Base-by-base conservation (phyloP, 2,797 vertebrate genomes). In the Tangara arthus region DNA sequence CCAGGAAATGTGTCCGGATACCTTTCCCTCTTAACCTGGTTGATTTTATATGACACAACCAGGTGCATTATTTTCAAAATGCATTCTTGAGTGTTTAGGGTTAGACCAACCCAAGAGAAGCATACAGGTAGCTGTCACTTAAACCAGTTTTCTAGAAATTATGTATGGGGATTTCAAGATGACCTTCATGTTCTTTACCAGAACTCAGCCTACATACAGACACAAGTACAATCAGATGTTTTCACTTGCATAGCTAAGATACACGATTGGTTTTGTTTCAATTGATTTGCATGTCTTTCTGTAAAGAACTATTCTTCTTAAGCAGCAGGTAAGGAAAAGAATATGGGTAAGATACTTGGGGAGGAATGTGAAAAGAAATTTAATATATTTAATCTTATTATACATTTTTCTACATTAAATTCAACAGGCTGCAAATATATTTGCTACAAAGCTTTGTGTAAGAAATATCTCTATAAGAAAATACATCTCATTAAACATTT, bases 321-420 rank as follows among this genome's bases (percentile, higher is more conserved):
- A 95, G 46, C 52, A 96, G 94, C 89, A 96, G 70, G 79, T 85
- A 95, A 79, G 46, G 76, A 91, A 95, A 75, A 78, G 71, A 94
- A 88, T 66, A 61, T 87, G 32, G 68, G 76, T 96, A 94, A 71
- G 87, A 92, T 82, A 92, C 80, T 20, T 88, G 47, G 30, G 35
- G 37, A 93, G 42, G 64, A 93, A 96, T 34, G 59, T 61, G 72
- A 93, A 93, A 93, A 89, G 73, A 94, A 82, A 91, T 97, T 98
- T 98, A 97, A 98, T 98, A 98, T 97, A 98, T 97, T 98, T 98
- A 94, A 98, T 98, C 98, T 98, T 98, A 97, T 97, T 96, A 97
- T 98, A 98, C 96, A 98, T 97, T 98, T 97, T 96, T 97, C 98
- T 98, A 98, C 98, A 98, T 98, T 97, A 96, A 97, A 97, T 95